Base-by-base conservation (phyloP, 2,888 invertebrate genomes). In the Leptopterna dolabrata region DNA sequence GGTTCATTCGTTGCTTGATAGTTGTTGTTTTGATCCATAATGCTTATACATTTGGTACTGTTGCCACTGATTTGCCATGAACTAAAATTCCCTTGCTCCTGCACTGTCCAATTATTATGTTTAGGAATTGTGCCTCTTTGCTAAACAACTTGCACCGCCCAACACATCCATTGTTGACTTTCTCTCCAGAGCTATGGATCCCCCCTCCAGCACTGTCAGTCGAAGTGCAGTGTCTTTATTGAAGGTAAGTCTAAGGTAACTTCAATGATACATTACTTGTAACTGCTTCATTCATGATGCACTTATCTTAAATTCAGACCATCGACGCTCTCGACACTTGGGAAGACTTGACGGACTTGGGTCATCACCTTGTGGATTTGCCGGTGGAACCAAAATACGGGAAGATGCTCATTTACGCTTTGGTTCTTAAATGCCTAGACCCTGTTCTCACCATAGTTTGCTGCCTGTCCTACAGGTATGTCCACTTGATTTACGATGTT, bases 361-460 rank as follows among this genome's bases (percentile, higher is more conserved):
- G 98, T 0, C 95, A 90, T 84, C 96, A 98, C 91, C 92, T 99
- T 82, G 93, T 98, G n/a, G 97, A 98, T 91, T 92, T 99, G 76
- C 97, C 98, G 0, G 94, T 99, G 0, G 98, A 98, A 90, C 98
- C 99, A 0, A 95, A 96, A 90, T 92, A 98, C 76, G 98, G 97
- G 4, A 98, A 99, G 92, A 97, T 97, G 95, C 92, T 99, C 88
- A 92, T 99, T 0, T 97, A 97, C 91, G 95, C 97, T 0, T 95
- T 97, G 63, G 95, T 98, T 2, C 94, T 98, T 90, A 97, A 97
- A 91, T 99, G 99, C 91, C 93, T 98, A 47, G 97, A 98, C 91
- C 98, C 99, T 0, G 94, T 99, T 43, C 92, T 98, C 86, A 98
- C 98, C 0, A 96, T 99, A 63, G 97, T 97, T 0, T 96, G 98